Base-by-base conservation (phyloP, 1,140 invertebrate species). In the Drosophila littoralis region DNA sequence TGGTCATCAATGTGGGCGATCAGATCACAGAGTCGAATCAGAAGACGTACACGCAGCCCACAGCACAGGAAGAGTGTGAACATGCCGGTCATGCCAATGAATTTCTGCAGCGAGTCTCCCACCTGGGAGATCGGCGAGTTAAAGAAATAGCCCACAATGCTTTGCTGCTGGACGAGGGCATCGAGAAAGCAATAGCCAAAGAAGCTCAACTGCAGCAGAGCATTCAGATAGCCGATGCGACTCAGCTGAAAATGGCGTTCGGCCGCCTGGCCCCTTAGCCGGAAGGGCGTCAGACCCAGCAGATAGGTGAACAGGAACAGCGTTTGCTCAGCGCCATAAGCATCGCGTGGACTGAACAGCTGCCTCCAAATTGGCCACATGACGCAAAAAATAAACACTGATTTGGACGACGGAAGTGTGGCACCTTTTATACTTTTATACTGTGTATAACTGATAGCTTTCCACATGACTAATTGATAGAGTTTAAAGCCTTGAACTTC, bases 131-230 rank as follows among this genome's bases (percentile, higher is more conserved):
- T 92, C 12, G 90, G 58, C 12, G 91, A 90, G 17, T 91, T 86
- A 42, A 92, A 92, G 45, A 92, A 92, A 42, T 81, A 92, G 1
- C 81, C 81, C 36, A 92, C 91, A 64, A 92, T 92, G 12, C 89
- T 90, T 46, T 92, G 78, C 36, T 91, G 75, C n/a, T 90, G 45
- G 6, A 91, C 55, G 22, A 92, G 76, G 0, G 91, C 82, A 8
- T 57, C 58, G 7, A 92, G 32, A 28, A 92, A 92, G 48, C 91
- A 92, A 55, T 86, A 91, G 38, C 82, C 77, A 42, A 92, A 92
- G 60, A 92, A 91, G 13, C 75, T 78, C 15, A 91, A 22, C 70
- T 92, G 91, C 0, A 92, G 46, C 1, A 90, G 13, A 10, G 80
- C 79, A 77, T 88, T 92, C 8, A 88, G 17, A 57, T 81, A 85